Percentiles rank a stretch among this genome's conserved stretches.
phyloP scores from a whole-genome alignment of 2,113 vertebrate genomes.

The Callocephalon fimbriatum region DNA sequence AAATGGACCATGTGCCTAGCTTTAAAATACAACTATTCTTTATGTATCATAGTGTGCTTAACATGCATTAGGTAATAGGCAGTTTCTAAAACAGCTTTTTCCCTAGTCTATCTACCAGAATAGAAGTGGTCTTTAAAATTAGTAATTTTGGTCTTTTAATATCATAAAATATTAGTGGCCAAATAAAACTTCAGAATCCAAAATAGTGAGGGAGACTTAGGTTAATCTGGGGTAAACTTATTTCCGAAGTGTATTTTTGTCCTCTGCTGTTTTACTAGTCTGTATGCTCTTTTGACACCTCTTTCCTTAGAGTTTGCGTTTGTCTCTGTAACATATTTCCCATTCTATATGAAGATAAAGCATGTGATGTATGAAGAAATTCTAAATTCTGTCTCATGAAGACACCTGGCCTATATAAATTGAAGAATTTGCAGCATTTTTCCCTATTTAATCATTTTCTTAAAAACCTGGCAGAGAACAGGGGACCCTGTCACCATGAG shows the following conservation, averaged over 20 bases:
- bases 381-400: background rate
- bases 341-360: background rate
- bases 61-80: no score
- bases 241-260: background rate
- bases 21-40: background rate
- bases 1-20: background rate
- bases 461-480: background rate
- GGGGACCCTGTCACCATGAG: background rate
- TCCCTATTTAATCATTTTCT: background rate
- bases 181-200: background rate
- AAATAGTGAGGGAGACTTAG: background rate
- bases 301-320: background rate
- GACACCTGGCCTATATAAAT: background rate
- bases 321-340: background rate
- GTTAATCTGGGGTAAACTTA: background rate
- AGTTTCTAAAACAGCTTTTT: background rate
- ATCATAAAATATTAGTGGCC: background rate
- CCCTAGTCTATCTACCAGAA: background rate
- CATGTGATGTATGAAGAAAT: background rate
- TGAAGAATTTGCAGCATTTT: background rate
- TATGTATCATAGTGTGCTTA: background rate
- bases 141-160: background rate
- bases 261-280: background rate
- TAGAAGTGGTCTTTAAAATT: background rate
- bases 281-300: background rate